Evolutionary conservation across 2,888 invertebrate genomes (phyloP), one percentile per base, ranked within the genome.

Genomic region (Hirtodrosophila trivittata): DNA sequence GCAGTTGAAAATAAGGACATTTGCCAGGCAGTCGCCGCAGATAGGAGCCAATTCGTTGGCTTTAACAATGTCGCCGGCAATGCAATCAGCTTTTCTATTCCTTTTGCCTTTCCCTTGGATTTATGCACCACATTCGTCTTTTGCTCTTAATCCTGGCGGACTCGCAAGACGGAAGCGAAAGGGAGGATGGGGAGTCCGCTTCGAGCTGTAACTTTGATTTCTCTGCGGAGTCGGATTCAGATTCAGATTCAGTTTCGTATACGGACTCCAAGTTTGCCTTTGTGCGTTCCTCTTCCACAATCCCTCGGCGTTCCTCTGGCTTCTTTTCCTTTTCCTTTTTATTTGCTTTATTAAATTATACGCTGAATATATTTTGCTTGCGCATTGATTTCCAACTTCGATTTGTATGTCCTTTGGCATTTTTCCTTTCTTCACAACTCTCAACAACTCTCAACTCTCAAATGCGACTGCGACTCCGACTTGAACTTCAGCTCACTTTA

Each of bases 321-420:
- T 38, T 56, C 46, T 51, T 32, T 32, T 55, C 39, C 45, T 33
- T 52, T 60, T 56, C 38, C 37, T 30, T 46, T 59, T 71, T 84
- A 86, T 83, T 86, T 76, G 78, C 75, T 85, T 87, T 87, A 87
- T 87, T 87, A 85, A 87, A 87, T 87, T 87, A 87, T 86, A 85
- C 83, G 87, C 87, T 87, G 87, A 83, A 87, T 87, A 85, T 83
- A 87, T 86, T 86, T 64, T 73, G 76, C 70, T 65, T 72, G 65
- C 76, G 75, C 83, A 87, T 87, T 87, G 88, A 86, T 87, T 87
- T 86, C 73, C 69, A 67, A 77, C 86, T 81, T 86, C 74, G 81
- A 86, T 74, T 80, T 80, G 66, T 63, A 80, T 68, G 81, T 86
- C 76, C 84, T 78, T 81, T 77, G 86, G 77, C 83, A 73, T 65